Percentiles rank a stretch among this genome's conserved stretches.
phyloP scores from a whole-genome alignment of 1,140 invertebrate genomes.

The Drosophila prosaltans region DNA sequence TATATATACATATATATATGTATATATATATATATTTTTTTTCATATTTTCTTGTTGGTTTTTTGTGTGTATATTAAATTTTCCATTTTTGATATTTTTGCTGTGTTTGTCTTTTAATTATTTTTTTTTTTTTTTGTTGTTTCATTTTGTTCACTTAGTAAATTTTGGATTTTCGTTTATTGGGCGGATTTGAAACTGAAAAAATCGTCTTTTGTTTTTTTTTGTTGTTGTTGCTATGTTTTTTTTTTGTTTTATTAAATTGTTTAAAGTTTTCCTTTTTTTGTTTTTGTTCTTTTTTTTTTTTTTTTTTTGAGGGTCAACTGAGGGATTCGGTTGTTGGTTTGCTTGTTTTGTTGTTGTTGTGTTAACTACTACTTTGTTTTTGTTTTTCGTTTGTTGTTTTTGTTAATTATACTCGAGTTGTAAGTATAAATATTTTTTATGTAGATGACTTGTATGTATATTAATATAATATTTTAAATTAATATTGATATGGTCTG shows the following conservation, averaged over 20 bases:
- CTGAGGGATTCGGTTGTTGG: constrained; percentile 24
- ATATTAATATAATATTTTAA: constrained; percentile 46
- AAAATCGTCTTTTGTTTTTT: constrained; percentile 9
- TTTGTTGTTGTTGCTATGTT: too few relatives aligned
- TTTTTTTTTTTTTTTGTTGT: constrained; percentile 11
- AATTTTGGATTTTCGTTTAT: constrained; percentile 27
- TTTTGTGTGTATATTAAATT: constrained; percentile 3
- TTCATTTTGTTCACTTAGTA: constrained; percentile 18
- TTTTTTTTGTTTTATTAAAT: background rate
- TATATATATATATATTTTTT: constrained; percentile 42
- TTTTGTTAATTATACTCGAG: background rate
- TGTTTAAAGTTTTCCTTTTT: background rate
- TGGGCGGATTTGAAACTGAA: constrained; percentile 65
- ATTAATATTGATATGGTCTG: constrained; percentile 77
- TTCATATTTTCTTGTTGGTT: constrained; percentile 3
- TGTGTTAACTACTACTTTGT: constrained; percentile 3
- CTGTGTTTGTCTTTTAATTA: constrained; percentile 21
- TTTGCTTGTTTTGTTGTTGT: constrained; percentile 43
- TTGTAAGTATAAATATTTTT: constrained; percentile 6
- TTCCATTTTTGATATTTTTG: constrained; percentile 60
- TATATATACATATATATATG: constrained; percentile 45
- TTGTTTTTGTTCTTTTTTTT: background rate
- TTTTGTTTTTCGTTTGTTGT: background rate
- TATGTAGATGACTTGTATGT: constrained; percentile 48
- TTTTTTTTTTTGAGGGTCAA: constrained; percentile 1